A percentile compares a stretch with the other conserved stretches of the same genome.
Evolutionary conservation across 2,797 vertebrate genomes (phyloP).

Genomic region (Mionectes olivaceus): DNA sequence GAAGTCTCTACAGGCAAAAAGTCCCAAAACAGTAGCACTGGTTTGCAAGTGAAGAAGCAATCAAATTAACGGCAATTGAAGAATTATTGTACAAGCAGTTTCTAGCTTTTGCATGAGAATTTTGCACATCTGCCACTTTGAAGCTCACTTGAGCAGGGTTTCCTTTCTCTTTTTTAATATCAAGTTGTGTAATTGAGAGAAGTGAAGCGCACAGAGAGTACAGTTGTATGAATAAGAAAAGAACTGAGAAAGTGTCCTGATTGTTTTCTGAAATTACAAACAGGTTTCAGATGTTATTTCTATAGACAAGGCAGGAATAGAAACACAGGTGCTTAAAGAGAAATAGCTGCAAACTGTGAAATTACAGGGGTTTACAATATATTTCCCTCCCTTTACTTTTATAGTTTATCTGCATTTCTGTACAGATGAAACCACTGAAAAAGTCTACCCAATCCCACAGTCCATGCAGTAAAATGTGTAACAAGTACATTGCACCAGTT

Average conservation of each 20-base stretch:
- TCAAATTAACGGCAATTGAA: constrained; percentile 20
- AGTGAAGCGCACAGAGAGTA: constrained; percentile 42
- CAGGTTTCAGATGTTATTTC: constrained; percentile 69
- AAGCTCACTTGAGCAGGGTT: constrained; percentile 53
- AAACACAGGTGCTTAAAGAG: constrained; percentile 40
- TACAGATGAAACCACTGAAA: not conserved
- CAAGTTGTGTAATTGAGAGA: constrained; percentile 71
- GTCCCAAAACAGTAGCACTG: not conserved
- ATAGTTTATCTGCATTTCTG: constrained; percentile 4
- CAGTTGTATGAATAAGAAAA: constrained; percentile 64
- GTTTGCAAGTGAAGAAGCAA: constrained; percentile 20
- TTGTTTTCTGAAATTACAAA: constrained; percentile 69
- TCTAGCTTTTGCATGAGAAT: constrained; percentile 45
- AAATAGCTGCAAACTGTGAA: constrained; percentile 43
- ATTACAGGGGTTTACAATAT: constrained; percentile 11
- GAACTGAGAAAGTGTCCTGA: constrained; percentile 57
- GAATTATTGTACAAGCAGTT: constrained; percentile 22
- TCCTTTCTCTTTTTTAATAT: constrained; percentile 46
- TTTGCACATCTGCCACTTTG: constrained; percentile 66
- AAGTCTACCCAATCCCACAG: not conserved
- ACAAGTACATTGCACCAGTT: not conserved
- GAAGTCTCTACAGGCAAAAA: not conserved
- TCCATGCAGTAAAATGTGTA: not conserved
- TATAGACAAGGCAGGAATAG: constrained; percentile 29
- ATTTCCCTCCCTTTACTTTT: constrained; percentile 22